phyloP scores from a whole-genome alignment of 2,113 vertebrate genomes.

The Ageneiosus marmoratus region DNA sequence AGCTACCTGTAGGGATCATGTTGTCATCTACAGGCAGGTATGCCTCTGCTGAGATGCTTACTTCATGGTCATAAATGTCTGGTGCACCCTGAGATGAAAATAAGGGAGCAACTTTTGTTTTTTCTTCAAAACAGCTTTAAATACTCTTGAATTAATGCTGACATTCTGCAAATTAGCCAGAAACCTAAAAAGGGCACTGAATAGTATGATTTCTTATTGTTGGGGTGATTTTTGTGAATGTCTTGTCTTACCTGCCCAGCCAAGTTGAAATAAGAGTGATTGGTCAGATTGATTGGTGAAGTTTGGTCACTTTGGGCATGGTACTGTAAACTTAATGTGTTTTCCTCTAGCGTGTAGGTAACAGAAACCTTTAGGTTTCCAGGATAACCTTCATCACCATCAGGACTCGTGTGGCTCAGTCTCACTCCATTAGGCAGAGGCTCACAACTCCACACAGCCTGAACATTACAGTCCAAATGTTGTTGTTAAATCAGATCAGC shows the following conservation, averaged over 20 bases:
- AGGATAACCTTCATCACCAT: conserved; percentile 90
- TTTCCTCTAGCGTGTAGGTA: conserved; percentile 79
- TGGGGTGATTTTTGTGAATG: background rate
- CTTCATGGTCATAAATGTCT: conserved; percentile 80
- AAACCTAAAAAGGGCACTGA: background rate
- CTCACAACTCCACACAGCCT: conserved; percentile 85
- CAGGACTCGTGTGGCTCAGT: conserved; percentile 82
- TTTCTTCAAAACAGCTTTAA: background rate
- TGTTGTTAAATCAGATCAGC: background rate
- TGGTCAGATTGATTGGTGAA: conserved; percentile 90
- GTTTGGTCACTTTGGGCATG: conserved; percentile 77
- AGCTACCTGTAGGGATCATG: conserved; percentile 79
- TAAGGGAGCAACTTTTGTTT: background rate
- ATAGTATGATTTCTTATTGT: background rate
- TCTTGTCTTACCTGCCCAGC: conserved; percentile 82
- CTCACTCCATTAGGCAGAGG: conserved; percentile 76
- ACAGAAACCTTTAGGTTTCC: conserved; percentile 86
- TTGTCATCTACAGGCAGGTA: conserved; percentile 81
- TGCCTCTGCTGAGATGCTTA: conserved; percentile 78
- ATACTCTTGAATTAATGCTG: background rate
- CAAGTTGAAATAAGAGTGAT: conserved; percentile 94
- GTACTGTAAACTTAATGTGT: conserved; percentile 80
- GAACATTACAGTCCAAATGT: conserved; percentile 38
- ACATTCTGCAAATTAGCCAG: background rate
- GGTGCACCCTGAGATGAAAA: conserved; percentile 69